Percentiles rank a stretch among this genome's conserved stretches.
phyloP scores from a whole-genome alignment of 2,797 vertebrate genomes.

The Fundulus diaphanus region DNA sequence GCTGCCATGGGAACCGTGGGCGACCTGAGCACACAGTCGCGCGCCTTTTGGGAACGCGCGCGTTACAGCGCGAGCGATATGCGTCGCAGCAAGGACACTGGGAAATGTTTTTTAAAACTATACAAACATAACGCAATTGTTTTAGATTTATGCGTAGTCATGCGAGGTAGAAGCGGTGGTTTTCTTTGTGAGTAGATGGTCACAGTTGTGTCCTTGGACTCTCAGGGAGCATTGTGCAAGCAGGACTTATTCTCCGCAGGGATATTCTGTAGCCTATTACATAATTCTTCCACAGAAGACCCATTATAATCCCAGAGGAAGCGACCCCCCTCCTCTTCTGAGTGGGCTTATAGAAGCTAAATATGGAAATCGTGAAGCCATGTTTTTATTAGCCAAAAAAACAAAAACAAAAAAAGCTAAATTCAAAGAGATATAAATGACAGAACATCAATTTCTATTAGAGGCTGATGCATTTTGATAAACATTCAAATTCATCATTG shows the following conservation, averaged over 20 bases:
- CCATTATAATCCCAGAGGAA: conserved; percentile 41
- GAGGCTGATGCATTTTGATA: background rate
- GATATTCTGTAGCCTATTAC: conserved; percentile 60
- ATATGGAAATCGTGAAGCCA: conserved; percentile 11
- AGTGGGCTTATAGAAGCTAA: conserved; percentile 15
- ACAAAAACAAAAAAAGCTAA: background rate
- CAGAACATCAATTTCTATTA: background rate
- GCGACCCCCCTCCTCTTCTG: background rate
- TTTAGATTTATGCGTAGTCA: background rate
- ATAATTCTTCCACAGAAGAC: conserved; percentile 58
- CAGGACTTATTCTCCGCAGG: conserved; percentile 39
- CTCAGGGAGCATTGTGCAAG: conserved; percentile 21
- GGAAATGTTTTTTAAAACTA: background rate
- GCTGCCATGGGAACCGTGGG: conserved; percentile 34
- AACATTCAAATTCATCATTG: background rate
- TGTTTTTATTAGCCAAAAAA: background rate
- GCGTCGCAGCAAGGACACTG: background rate
- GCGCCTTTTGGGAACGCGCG: conserved; percentile 32
- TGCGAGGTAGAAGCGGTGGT: background rate
- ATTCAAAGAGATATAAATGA: background rate
- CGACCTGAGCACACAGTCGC: no score
- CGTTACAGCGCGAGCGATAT: conserved; percentile 15
- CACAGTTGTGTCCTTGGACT: background rate
- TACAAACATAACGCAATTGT: background rate
- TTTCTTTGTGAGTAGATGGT: background rate